These are phyloP conservation scores for Drosophila anceps DNA, from an alignment of 2,888 invertebrate genomes.

Conservation along the genomic window DNA sequence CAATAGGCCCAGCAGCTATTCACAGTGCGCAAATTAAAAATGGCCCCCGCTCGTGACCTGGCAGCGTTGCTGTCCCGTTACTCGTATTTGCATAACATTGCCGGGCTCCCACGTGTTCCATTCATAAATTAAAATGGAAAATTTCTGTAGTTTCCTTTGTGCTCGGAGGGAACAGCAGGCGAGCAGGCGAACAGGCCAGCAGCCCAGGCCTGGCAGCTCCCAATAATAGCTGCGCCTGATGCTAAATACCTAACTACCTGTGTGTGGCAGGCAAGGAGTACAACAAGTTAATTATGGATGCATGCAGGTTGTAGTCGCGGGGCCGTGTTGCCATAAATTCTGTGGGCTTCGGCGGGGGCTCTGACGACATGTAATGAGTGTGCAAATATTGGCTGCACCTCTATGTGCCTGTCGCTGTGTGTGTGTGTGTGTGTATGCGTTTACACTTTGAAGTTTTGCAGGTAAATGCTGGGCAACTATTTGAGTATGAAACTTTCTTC, in stretches of 20 bases:
- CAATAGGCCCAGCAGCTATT: conserved; percentile 43
- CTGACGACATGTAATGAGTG: conserved; percentile 73
- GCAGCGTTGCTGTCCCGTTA: conserved; percentile 16
- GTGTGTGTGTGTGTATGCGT: conserved; percentile 16
- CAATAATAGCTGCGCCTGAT: conserved; percentile 64
- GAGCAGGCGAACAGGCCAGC: conserved; percentile 14
- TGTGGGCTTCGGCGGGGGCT: conserved; percentile 50
- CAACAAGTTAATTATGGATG: conserved; percentile 80
- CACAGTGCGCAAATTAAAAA: conserved; percentile 51
- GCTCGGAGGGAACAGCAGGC: not conserved
- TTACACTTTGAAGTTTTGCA: conserved; percentile 49
- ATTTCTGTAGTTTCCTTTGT: conserved; percentile 28
- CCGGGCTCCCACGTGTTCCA: conserved; percentile 40
- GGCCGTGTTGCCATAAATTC: conserved; percentile 57
- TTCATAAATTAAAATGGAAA: conserved; percentile 69
- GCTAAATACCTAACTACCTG: conserved; percentile 49
- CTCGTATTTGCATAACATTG: conserved; percentile 61
- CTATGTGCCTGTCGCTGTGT: conserved; percentile 4
- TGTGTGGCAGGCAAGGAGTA: conserved; percentile 47
- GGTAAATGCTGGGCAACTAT: conserved; percentile 64
- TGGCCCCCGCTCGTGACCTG: conserved; percentile 30
- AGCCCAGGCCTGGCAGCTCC: conserved; percentile 28
- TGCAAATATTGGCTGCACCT: conserved; percentile 60
- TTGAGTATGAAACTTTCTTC: conserved; percentile 62
- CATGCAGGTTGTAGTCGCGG: conserved; percentile 57